Evolutionary conservation across 2,797 vertebrate species (phyloP).

Genomic region (Tamandua tetradactyla): DNA sequence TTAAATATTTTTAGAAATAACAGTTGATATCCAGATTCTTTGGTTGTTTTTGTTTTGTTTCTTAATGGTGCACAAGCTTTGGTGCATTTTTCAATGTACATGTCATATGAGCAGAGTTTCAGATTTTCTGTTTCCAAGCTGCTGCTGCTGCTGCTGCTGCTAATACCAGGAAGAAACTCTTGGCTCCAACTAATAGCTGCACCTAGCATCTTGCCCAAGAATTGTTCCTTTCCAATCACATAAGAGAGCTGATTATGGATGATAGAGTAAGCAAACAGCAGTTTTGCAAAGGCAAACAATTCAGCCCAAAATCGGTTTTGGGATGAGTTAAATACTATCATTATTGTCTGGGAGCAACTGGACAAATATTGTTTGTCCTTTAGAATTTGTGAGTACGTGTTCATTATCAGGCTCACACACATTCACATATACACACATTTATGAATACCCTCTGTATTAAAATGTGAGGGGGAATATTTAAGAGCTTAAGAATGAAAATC

Average conservation of each 20-base stretch:
- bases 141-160: slow-evolving; percentile 14
- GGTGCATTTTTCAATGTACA: background rate
- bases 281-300: slow-evolving; percentile 32
- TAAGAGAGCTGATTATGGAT: background rate
- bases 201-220: slow-evolving; percentile 33
- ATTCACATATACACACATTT: background rate
- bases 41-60: background rate
- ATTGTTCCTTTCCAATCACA: slow-evolving; percentile 21
- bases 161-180: slow-evolving; percentile 19
- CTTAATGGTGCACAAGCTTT: background rate
- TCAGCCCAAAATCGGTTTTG: background rate
- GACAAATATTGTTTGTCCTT: background rate
- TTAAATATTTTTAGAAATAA: slow-evolving; percentile 27
- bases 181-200: background rate
- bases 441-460: background rate
- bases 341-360: background rate
- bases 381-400: background rate
- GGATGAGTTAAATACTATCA: background rate
- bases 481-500: background rate
- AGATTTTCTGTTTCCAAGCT: slow-evolving; percentile 47
- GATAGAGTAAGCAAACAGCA: slow-evolving; percentile 35
- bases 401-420: background rate
- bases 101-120: background rate
- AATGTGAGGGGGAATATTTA: background rate
- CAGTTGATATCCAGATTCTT: background rate